phyloP scores from a whole-genome alignment of 1,140 invertebrate species.

The Fopius arisanus region DNA sequence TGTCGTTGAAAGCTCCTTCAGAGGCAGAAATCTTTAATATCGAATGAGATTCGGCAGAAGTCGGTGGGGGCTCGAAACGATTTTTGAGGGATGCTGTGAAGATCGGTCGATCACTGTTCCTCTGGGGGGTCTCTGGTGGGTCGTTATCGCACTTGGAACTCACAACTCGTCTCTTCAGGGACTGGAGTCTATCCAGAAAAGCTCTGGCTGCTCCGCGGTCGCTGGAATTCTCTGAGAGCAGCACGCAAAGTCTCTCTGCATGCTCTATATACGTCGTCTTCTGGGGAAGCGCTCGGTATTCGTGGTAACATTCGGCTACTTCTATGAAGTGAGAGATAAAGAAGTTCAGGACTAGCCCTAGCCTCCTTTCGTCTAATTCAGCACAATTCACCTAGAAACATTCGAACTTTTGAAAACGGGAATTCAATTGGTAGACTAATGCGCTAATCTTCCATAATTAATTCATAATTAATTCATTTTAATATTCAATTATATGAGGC shows the following conservation, averaged over 20 bases:
- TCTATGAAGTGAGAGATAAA: slow-evolving; percentile 76
- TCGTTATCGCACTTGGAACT: slow-evolving; percentile 22
- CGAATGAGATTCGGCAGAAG: slow-evolving; percentile 1
- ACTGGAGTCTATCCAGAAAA: slow-evolving; percentile 62
- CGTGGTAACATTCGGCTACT: slow-evolving; percentile 70
- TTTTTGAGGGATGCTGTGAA: slow-evolving; percentile 41
- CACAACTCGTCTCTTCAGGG: slow-evolving; percentile 48
- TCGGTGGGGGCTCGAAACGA: slow-evolving; percentile 32
- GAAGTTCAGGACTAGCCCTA: slow-evolving; percentile 70
- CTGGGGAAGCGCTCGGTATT: slow-evolving; percentile 67
- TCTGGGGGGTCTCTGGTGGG: slow-evolving; percentile 45
- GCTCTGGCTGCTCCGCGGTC: slow-evolving; percentile 62
- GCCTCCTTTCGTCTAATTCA: slow-evolving; percentile 50
- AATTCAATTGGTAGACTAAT: too few species aligned
- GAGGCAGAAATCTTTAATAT: not conserved
- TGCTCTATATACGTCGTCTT: slow-evolving; percentile 75
- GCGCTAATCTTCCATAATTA: too few species aligned
- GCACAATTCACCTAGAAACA: slow-evolving; percentile 49
- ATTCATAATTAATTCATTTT: too few species aligned
- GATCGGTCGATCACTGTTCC: slow-evolving; percentile 46
- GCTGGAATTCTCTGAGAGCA: slow-evolving; percentile 69
- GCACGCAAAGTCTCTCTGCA: slow-evolving; percentile 70
- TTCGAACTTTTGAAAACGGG: slow-evolving; percentile 13
- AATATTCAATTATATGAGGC: too few species aligned
- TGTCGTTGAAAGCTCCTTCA: not conserved